phyloP scores from a whole-genome alignment of 2,797 vertebrate genomes.

The Gephyroberyx darwinii region DNA sequence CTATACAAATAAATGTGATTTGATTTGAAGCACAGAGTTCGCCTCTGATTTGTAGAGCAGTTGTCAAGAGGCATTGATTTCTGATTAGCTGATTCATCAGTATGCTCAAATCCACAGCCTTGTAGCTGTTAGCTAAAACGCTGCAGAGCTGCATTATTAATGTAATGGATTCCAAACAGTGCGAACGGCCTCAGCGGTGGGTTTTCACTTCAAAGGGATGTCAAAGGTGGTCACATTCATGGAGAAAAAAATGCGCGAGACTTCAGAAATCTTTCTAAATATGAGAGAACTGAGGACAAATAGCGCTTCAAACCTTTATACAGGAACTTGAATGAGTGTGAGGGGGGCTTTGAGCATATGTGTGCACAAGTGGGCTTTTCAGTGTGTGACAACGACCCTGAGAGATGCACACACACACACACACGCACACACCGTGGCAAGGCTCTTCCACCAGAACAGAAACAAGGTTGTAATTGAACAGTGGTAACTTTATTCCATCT shows the following conservation, averaged over 20 bases:
- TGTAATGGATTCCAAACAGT: not conserved
- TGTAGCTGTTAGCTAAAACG: constrained; percentile 12
- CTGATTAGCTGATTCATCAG: constrained; percentile 36
- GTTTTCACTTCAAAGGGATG: not conserved
- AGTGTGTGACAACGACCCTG: constrained; percentile 46
- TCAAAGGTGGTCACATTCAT: constrained; percentile 5
- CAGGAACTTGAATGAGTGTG: constrained; percentile 6
- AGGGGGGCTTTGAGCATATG: constrained; percentile 27
- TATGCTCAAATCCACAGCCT: constrained; percentile 7
- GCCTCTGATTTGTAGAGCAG: constrained; percentile 23
- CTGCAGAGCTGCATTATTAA: not conserved
- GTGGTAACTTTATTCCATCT: constrained; percentile 61
- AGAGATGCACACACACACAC: constrained; percentile 38
- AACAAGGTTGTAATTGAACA: constrained; percentile 60
- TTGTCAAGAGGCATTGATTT: constrained; percentile 30
- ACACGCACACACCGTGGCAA: constrained; percentile 25
- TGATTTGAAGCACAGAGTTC: not conserved
- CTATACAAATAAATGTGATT: too few relatives aligned
- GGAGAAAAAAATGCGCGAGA: not conserved
- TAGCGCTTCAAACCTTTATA: not conserved
- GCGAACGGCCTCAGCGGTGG: not conserved
- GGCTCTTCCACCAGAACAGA: constrained; percentile 40
- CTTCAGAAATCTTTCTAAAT: not conserved
- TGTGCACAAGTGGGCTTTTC: constrained; percentile 36
- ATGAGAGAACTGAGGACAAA: constrained; percentile 1